phyloP scores from a whole-genome alignment of 1,140 invertebrate species.

The Amphibalanus amphitrite region DNA sequence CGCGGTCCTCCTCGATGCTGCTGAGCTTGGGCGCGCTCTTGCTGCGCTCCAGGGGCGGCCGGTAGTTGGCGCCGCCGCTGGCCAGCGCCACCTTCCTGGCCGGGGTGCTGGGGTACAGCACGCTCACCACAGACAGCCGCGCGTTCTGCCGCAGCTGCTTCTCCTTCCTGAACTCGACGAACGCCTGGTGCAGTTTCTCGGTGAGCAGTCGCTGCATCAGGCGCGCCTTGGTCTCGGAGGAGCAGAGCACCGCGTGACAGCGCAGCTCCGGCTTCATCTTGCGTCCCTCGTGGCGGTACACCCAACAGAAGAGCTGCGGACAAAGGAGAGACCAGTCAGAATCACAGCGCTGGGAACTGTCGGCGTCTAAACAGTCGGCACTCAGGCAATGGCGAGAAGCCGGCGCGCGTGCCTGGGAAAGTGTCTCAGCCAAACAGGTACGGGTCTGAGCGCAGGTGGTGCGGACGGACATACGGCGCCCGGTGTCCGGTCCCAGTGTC shows the following conservation, averaged over 20 bases:
- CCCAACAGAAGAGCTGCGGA: conserved; percentile 54
- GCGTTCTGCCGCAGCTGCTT: conserved; percentile 87
- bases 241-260: conserved; percentile 94
- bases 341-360: neutral
- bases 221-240: conserved; percentile 44
- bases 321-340: neutral
- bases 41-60: conserved; percentile 80
- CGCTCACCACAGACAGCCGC: conserved; percentile 70
- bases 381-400: neutral
- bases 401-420: neutral
- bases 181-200: conserved; percentile 55
- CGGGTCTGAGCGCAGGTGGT: neutral
- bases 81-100: conserved; percentile 28
- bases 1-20: conserved; percentile 79
- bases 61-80: conserved; percentile 32
- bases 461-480: neutral
- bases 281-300: conserved; percentile 76
- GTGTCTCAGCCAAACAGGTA: neutral
- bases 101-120: conserved; percentile 51
- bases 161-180: conserved; percentile 84
- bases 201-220: conserved; percentile 51
- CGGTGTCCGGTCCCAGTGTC: too few relatives aligned
- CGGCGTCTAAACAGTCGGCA: neutral
- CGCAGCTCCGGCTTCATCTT: conserved; percentile 88
- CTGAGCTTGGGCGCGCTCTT: conserved; percentile 88